Base-by-base conservation (phyloP, 23 tunicate species). In the Clavelina lepadiformis region DNA sequence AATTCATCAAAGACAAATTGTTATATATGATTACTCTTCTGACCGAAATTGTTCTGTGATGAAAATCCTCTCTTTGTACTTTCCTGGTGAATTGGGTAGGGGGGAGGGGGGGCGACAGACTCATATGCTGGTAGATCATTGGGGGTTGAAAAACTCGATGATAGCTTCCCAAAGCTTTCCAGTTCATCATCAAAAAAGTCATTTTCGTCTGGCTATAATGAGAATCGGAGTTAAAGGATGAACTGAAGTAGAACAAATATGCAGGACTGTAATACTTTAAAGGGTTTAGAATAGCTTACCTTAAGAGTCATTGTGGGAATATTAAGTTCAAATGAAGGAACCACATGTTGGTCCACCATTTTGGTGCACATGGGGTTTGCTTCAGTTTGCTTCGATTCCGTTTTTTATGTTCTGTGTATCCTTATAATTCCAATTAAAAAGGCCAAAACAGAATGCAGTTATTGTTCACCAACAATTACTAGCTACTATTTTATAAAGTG, bases 281-380 rank as follows among this genome's bases (percentile, higher is more conserved):
- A 41, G 13, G 13, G 11, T 41, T 41, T 8, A 41, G 15, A 41
- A 41, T 36, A 6, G 27, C 57, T 55, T 56, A 86, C 95, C 71
- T 86, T 86, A 2, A 58, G 53, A 24, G 64, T 77, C 2, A 86
- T 78, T n/a, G 85, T 31, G 30, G 85, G 74, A 13, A 78, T 71
- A 30, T 75, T 55, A 57, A 79, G 61, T 2, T 86, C 95, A 72
- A 73, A 86, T 8, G 95, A 78, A 24, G 95, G 95, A 2, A 86
- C 95, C 31, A 83, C 92, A 47, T 86, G 95, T 57, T 86, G 95
- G 51, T 86, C 95, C 36, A 78, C 64, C 68, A 78, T 65, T 27
- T 52, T 77, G 20, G 47, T 69, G 18, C 36, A 26, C 75, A 69
- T 66, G 49, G 11, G n/a, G n/a, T n/a, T n/a, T n/a, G n/a, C n/a